Evolutionary conservation across 2,797 vertebrate species (phyloP).

Genomic region (Distichodus sexfasciatus): DNA sequence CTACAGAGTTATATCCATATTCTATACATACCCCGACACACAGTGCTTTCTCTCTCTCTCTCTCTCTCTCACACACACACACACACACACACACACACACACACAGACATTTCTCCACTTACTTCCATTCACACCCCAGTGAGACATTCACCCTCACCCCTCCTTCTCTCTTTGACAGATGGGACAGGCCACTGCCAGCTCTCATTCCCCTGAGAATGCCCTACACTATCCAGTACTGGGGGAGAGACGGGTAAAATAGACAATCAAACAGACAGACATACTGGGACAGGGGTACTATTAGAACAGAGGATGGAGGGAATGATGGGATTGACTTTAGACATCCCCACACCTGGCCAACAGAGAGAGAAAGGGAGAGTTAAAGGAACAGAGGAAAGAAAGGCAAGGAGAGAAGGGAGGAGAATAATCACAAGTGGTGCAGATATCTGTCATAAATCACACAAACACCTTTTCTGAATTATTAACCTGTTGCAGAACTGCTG

Average conservation of each 20-base stretch:
- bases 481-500: too few relatives aligned
- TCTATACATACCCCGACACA: neutral
- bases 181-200: slow-evolving; percentile 51
- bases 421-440: too few relatives aligned
- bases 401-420: too few relatives aligned
- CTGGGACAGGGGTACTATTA: too few relatives aligned
- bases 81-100: neutral
- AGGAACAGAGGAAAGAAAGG: neutral
- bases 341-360: neutral
- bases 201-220: slow-evolving; percentile 39
- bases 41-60: neutral
- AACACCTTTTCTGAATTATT: too few relatives aligned
- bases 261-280: slow-evolving; percentile 2
- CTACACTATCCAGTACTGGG: slow-evolving; percentile 38
- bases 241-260: neutral
- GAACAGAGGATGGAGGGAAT: slow-evolving; percentile 29
- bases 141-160: slow-evolving; percentile 26
- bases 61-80: neutral
- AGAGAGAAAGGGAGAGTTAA: slow-evolving; percentile 20
- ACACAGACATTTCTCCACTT: slow-evolving; percentile 12
- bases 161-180: slow-evolving; percentile 51
- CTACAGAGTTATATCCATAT: slow-evolving; percentile 1
- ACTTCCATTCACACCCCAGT: slow-evolving; percentile 27
- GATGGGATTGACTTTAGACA: slow-evolving; percentile 28
- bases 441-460: too few relatives aligned